Conservation (phyloP, 2,888 invertebrate genomes). For the Lasioglossum marginatum region DNA sequence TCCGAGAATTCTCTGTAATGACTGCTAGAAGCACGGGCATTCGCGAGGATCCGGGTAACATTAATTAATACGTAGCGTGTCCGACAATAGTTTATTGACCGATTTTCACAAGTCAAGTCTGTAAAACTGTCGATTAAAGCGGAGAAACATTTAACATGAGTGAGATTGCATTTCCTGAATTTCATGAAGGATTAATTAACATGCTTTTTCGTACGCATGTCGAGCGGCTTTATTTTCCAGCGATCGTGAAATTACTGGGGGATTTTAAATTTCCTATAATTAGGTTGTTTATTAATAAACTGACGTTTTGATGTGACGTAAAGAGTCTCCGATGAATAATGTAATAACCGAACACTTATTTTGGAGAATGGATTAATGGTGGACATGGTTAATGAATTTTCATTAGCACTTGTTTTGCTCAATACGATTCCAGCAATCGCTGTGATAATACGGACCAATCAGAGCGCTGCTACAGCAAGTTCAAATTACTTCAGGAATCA, state of each 20-base stretch:
- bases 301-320: background rate
- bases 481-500: too few relatives aligned
- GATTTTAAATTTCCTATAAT: background rate
- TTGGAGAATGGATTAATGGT: background rate
- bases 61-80: constrained; percentile 24
- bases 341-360: background rate
- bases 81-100: background rate
- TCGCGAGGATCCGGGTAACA: background rate
- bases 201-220: background rate
- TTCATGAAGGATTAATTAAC: background rate
- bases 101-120: background rate
- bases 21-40: constrained; percentile 3
- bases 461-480: too few relatives aligned
- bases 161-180: background rate
- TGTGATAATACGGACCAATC: background rate
- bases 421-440: background rate
- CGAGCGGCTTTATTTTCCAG: background rate
- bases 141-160: background rate
- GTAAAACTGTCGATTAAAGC: background rate
- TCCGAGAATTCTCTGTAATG: constrained; percentile 28
- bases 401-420: background rate
- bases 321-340: background rate
- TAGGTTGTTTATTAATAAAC: background rate
- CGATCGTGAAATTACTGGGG: background rate
- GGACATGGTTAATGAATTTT: background rate